Evolutionary conservation across 2,888 invertebrate genomes (phyloP), one percentile per base, ranked within the genome.

Genomic region (Monoplex corrugatus): DNA sequence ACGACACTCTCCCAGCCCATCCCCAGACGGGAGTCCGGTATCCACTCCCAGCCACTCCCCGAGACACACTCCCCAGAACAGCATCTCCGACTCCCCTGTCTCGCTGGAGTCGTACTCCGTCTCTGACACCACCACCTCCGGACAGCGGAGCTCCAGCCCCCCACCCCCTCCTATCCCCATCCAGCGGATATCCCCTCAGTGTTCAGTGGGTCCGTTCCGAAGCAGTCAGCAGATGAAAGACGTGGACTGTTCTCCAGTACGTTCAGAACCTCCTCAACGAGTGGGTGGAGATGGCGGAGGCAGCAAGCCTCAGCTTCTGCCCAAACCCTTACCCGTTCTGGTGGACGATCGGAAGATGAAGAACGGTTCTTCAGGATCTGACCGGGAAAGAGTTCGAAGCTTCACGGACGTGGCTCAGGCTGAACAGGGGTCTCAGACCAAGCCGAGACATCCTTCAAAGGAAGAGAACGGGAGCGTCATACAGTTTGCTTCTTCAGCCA

Each of bases 21-120:
- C 94, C 23, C 93, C 93, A 50, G 94, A 94, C 78, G 95, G 94
- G 10, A 94, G 94, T 87, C 94, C 94, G 13, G 94, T 94, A 2
- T 94, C 94, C 75, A 94, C 94, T 5, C 94, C 94, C 16, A 92
- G 93, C 38, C 93, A 94, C 87, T 93, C 94, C 28, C 94, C 93
- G 0, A 91, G 89, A 44, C 91, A 90, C 85, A 92, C 92, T 19
- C 91, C 91, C 45, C 88, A 92, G 88, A 92, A 92, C 91, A 94
- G 94, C 89, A 89, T 93, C 86, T 91, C 92, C 38, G 93, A 94
- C 86, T 89, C 92, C 13, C 89, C 91, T 50, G 90, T 92, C 80
- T 89, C 92, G 82, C 90, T 91, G 63, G 78, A 85, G 32, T 45
- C 85, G 3, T 38, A 28, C 43, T 80, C 57, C 44, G 16, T 45